Percentiles rank a stretch among this genome's conserved stretches.
phyloP scores from a whole-genome alignment of 2,113 vertebrate species.

The Fregata magnificens region DNA sequence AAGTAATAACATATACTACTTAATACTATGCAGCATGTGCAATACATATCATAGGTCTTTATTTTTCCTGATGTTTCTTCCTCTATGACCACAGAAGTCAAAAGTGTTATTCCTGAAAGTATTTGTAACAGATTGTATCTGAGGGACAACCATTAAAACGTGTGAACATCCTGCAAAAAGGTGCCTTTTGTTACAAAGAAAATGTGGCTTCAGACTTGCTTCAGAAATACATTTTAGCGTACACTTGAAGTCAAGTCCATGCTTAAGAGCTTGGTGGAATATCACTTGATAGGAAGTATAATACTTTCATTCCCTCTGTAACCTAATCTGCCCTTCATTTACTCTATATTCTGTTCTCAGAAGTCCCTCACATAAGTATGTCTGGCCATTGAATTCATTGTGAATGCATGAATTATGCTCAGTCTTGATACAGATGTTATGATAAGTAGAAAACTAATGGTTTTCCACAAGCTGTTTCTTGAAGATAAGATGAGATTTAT shows the following conservation, averaged over 20 bases:
- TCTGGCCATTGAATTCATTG: not conserved
- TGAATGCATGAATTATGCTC: not conserved
- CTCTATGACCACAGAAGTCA: not conserved
- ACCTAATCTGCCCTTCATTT: not conserved
- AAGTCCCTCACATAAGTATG: not conserved
- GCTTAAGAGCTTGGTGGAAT: not conserved
- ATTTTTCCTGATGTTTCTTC: not conserved
- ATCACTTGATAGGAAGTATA: not conserved
- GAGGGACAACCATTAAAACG: not conserved
- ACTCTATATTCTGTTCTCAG: not conserved
- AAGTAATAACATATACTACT: not conserved
- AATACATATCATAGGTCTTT: not conserved
- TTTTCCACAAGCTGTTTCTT: not conserved
- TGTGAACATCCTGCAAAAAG: not conserved
- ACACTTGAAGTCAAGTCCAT: not conserved
- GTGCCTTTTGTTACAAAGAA: not conserved
- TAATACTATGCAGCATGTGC: not conserved
- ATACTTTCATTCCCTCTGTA: not conserved
- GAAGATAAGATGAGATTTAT: not conserved
- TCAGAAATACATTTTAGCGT: not conserved
- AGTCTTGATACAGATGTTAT: not conserved
- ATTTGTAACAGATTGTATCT: not conserved
- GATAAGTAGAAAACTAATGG: not conserved
- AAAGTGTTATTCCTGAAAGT: not conserved
- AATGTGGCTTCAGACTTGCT: not conserved